These are phyloP conservation scores for Petrosia ficiformis DNA, from an alignment of 37 sponge, comb jelly and placozoan species.

Conservation along the genomic window DNA sequence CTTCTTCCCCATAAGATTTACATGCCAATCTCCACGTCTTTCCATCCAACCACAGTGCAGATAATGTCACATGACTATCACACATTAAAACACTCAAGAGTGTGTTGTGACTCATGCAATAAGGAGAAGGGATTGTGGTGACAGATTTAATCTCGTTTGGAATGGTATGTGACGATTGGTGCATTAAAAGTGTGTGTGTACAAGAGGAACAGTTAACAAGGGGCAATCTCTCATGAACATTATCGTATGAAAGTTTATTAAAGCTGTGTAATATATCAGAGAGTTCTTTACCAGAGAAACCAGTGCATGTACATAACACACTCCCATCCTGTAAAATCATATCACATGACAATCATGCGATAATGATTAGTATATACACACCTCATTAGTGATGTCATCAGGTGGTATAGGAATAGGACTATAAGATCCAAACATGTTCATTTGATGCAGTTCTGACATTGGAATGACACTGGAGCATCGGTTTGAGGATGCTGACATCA, in stretches of 20 bases:
- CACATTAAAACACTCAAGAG: no score
- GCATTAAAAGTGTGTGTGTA: background rate
- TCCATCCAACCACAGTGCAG: no score
- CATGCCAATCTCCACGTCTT: no score
- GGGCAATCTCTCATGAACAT: background rate
- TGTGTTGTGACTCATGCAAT: no score
- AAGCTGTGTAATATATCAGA: background rate
- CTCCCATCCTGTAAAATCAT: no score
- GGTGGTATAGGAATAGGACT: background rate
- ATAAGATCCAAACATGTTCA: background rate
- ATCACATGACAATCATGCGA: no score
- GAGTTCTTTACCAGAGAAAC: background rate
- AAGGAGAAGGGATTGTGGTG: no score
- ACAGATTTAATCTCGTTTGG: no score
- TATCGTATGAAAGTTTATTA: background rate
- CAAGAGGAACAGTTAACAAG: background rate
- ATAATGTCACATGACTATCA: no score
- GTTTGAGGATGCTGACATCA: background rate
- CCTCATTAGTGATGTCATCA: background rate
- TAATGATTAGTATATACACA: no score
- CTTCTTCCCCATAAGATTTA: no score
- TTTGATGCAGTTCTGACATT: background rate
- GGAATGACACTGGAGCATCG: background rate
- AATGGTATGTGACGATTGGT: background rate
- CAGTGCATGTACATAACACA: background rate